Percentiles rank a stretch among this genome's conserved stretches.
Evolutionary conservation across 2,113 vertebrate species (phyloP).

Genomic region (Gyps fulvus): DNA sequence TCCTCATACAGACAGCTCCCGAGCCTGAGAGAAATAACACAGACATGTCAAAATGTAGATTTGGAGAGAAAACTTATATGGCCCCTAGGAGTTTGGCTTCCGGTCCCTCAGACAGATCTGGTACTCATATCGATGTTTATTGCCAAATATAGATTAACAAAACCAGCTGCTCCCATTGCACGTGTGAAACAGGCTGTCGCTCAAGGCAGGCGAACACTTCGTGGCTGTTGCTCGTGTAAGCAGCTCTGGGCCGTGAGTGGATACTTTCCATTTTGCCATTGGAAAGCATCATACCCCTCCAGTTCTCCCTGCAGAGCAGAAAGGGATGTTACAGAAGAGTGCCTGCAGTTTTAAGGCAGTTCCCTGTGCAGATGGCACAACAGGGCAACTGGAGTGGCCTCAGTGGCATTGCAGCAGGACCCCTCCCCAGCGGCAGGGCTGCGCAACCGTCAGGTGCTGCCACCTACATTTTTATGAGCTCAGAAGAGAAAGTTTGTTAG

Average conservation of each 20-base stretch:
- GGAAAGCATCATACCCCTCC: background rate
- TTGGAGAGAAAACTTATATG: background rate
- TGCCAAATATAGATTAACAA: background rate
- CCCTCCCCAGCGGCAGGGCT: background rate
- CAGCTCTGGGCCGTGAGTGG: accelerated
- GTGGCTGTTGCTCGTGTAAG: background rate
- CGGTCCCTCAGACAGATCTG: background rate
- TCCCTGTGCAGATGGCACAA: background rate
- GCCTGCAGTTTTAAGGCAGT: background rate
- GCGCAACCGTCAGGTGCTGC: background rate
- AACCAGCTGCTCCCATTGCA: background rate
- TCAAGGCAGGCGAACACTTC: accelerated
- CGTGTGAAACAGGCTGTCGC: background rate
- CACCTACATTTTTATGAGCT: background rate
- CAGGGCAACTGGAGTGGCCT: background rate
- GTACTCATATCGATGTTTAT: background rate
- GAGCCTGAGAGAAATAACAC: background rate
- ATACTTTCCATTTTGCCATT: background rate
- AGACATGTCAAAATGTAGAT: background rate
- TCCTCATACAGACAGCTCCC: background rate
- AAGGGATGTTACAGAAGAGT: background rate
- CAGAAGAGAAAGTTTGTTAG: background rate
- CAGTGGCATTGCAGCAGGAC: background rate
- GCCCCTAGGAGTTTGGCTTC: background rate
- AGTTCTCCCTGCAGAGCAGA: background rate